These are phyloP conservation scores for Himantopus leucocephalus DNA, from an alignment of 2,113 vertebrate species.

Conservation along the genomic window DNA sequence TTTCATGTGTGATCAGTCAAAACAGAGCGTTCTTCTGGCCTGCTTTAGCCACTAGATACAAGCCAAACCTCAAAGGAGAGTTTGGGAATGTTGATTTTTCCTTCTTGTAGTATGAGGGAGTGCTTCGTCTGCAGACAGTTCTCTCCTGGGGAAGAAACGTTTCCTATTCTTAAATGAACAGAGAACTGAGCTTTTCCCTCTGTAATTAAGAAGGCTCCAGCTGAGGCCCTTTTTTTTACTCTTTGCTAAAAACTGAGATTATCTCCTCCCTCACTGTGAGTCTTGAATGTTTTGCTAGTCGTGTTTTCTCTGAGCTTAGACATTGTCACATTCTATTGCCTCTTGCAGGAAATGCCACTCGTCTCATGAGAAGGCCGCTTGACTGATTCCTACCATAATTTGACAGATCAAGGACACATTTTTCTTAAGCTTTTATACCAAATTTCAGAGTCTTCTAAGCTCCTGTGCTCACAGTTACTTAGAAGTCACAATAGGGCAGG, in stretches of 20 bases:
- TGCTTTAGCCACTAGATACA: neutral
- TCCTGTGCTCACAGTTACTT: neutral
- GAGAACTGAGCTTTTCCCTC: neutral
- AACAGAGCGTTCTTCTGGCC: neutral
- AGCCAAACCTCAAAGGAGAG: neutral
- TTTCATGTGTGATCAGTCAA: neutral
- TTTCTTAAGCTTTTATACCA: neutral
- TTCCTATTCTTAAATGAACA: neutral
- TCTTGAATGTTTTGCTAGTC: neutral
- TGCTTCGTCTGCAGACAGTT: neutral
- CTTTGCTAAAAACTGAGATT: neutral
- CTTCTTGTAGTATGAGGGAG: neutral
- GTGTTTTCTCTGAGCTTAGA: neutral
- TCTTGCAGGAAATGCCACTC: neutral
- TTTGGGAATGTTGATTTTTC: neutral
- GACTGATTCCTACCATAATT: neutral
- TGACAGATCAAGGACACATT: neutral
- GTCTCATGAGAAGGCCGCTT: neutral
- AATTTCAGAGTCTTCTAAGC: neutral
- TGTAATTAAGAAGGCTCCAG: neutral
- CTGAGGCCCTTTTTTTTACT: neutral
- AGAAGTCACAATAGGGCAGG: neutral
- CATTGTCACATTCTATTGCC: neutral
- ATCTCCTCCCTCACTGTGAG: neutral
- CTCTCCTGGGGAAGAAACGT: neutral